Evolutionary conservation across 37 sponge, comb jelly and placozoan genomes (phyloP).

Genomic region (Geodia barretti): DNA sequence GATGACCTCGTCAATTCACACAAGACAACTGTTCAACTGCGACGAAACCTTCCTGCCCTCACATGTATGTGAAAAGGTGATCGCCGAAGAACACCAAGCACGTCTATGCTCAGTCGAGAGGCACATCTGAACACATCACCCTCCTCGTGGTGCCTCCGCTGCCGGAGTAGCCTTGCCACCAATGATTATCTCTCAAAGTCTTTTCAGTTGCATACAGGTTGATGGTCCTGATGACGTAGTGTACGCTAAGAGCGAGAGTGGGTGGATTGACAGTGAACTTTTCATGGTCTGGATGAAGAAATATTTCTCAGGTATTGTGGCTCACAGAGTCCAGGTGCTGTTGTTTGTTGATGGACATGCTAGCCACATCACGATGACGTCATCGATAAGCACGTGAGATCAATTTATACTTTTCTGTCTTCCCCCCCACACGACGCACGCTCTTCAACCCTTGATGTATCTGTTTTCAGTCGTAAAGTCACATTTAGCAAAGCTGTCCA

Average conservation of each 20-base stretch:
- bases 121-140: constrained; percentile 18
- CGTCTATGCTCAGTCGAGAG: constrained; percentile 9
- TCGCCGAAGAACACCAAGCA: neutral
- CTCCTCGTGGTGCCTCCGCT: constrained; percentile 7
- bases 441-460: constrained; percentile 20
- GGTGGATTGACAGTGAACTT: constrained; percentile 13
- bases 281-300: constrained; percentile 6
- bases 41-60: constrained; percentile 8
- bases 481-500: neutral
- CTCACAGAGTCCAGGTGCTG: neutral
- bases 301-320: neutral
- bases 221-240: constrained; percentile 23
- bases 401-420: constrained; percentile 23
- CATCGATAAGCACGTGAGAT: neutral
- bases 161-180: constrained; percentile 12
- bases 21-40: neutral
- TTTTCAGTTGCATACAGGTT: neutral
- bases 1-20: too few relatives aligned
- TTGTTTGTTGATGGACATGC: constrained; percentile 13
- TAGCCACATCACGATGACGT: neutral
- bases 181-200: constrained; percentile 5
- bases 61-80: neutral
- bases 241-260: constrained; percentile 13
- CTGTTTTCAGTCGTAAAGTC: constrained; percentile 3
- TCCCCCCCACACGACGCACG: constrained; percentile 10